Evolutionary conservation across 2,888 invertebrate genomes (phyloP).

Genomic region (Carcina quercana): DNA sequence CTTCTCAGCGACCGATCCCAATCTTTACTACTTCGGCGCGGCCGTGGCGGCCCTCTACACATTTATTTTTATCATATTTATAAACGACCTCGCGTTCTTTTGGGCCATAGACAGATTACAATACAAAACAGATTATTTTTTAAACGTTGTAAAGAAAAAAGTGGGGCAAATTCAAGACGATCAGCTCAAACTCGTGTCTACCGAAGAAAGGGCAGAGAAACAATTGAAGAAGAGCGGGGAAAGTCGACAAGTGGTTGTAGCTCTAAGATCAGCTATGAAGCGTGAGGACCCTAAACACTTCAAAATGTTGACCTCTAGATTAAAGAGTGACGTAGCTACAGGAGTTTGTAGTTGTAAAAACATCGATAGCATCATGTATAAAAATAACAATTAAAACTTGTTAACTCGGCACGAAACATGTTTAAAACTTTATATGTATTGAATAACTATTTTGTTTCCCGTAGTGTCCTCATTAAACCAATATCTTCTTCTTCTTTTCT

Average conservation of each 20-base stretch:
- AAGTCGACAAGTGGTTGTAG: conserved; percentile 32
- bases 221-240: conserved; percentile 37
- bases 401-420: too few relatives aligned
- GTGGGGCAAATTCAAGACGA: conserved; percentile 38
- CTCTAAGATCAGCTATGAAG: conserved; percentile 30
- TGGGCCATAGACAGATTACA: conserved; percentile 47
- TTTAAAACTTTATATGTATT: too few relatives aligned
- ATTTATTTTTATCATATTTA: conserved; percentile 35
- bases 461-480: too few relatives aligned
- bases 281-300: conserved; percentile 18
- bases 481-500: too few relatives aligned
- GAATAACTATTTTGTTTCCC: too few relatives aligned
- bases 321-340: too few relatives aligned
- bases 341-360: too few relatives aligned
- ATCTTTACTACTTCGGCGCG: conserved; percentile 42
- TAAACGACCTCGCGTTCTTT: conserved; percentile 47
- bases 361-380: too few relatives aligned
- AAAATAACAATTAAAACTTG: too few relatives aligned
- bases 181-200: conserved; percentile 37
- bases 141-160: conserved; percentile 42
- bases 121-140: conserved; percentile 37
- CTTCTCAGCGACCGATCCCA: conserved; percentile 35
- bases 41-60: conserved; percentile 37
- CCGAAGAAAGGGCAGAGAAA: conserved; percentile 42
- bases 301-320: conserved; percentile 18